Conservation (phyloP, 2,113 vertebrate species). For the Cryptomyrus ogoouensis region DNA sequence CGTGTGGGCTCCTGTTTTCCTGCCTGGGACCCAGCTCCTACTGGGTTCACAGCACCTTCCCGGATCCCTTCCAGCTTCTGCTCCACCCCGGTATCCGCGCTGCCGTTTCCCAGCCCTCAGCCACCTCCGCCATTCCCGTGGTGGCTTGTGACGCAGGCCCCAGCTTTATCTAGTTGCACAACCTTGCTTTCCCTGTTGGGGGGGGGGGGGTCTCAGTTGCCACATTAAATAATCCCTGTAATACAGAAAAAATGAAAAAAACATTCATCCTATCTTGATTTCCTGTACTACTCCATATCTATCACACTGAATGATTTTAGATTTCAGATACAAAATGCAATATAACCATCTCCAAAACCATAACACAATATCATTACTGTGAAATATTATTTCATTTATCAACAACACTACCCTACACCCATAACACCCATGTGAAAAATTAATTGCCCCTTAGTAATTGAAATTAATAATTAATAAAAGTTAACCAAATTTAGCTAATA, state of each 20-base stretch:
- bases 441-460: not conserved
- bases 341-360: not conserved
- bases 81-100: not conserved
- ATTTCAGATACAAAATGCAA: not conserved
- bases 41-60: not conserved
- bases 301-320: not conserved
- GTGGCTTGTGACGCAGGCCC: not conserved
- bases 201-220: not conserved
- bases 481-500: not conserved
- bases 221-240: not conserved
- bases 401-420: not conserved
- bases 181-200: not conserved
- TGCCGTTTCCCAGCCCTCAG: not conserved
- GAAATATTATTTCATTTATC: not conserved
- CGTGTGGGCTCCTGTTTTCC: not conserved
- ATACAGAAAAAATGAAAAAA: not conserved
- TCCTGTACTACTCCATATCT: not conserved
- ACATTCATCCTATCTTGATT: not conserved
- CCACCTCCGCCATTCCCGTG: not conserved
- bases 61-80: not conserved
- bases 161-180: not conserved
- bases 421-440: not conserved
- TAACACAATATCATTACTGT: not conserved
- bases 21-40: not conserved
- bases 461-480: not conserved